A percentile compares a stretch with the other conserved stretches of the same genome.
These are phyloP conservation scores for Coelogynopora nodosa DNA, from an alignment of 2,888 invertebrate species.

Conservation along the genomic window DNA sequence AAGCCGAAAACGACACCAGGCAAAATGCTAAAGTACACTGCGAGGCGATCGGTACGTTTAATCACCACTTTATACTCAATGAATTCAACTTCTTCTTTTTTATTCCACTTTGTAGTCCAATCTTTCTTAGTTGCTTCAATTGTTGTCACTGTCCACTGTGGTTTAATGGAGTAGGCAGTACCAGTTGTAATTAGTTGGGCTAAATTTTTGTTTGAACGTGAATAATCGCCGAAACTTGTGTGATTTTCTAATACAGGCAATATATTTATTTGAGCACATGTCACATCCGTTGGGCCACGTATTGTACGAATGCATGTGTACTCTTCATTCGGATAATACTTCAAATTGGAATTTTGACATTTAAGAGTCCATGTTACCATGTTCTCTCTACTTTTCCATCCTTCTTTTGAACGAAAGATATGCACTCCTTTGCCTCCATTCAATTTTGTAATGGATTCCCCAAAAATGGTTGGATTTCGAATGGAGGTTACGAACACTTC, in stretches of 20 bases:
- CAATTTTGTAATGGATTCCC: too few species aligned
- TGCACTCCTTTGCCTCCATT: too few species aligned
- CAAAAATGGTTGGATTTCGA: too few species aligned
- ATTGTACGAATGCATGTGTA: background rate
- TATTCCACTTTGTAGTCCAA: background rate
- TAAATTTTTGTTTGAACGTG: background rate
- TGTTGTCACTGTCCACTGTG: constrained; percentile 47
- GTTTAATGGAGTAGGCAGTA: background rate
- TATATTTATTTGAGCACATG: background rate
- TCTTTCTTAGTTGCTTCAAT: background rate
- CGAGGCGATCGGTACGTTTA: background rate
- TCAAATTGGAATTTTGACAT: background rate
- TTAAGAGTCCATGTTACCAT: background rate
- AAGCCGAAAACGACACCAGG: background rate
- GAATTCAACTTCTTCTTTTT: too few species aligned
- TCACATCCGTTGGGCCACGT: background rate
- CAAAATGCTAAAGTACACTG: background rate
- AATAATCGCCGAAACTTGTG: background rate
- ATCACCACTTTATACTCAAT: background rate
- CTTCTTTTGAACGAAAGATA: too few species aligned
- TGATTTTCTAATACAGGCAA: background rate
- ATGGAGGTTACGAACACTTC: too few species aligned
- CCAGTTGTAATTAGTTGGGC: background rate
- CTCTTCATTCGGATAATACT: background rate
- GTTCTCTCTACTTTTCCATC: background rate